A percentile compares a stretch with the other conserved stretches of the same genome.
These are phyloP conservation scores for Stichodactyla mertensii DNA, from an alignment of 64 coral and sea anemone species.

Conservation along the genomic window DNA sequence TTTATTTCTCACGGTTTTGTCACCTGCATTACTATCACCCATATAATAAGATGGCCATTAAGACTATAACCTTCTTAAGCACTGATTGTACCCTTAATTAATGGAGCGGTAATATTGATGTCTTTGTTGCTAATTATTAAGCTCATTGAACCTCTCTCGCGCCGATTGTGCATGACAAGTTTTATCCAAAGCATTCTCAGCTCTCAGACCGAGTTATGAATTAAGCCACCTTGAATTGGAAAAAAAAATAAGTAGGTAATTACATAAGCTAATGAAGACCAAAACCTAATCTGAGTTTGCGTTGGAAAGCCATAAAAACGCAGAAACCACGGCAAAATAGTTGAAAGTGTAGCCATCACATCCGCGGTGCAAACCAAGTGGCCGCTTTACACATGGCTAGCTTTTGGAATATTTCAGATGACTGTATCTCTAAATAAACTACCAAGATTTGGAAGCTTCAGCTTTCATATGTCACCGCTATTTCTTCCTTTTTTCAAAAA, in stretches of 20 bases:
- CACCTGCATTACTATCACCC: neutral
- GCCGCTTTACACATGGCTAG: neutral
- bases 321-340: neutral
- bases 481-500: neutral
- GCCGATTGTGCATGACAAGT: slow-evolving; percentile 11
- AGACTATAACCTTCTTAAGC: slow-evolving; percentile 21
- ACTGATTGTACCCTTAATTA: slow-evolving; percentile 27
- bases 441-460: neutral
- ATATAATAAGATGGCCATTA: slow-evolving; percentile 21
- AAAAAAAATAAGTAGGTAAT: neutral
- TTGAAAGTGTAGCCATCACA: slow-evolving; percentile 12
- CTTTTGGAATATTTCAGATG: neutral
- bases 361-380: neutral
- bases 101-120: slow-evolving; percentile 24
- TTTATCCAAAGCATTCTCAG: neutral
- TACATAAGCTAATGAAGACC: neutral
- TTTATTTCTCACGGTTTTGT: slow-evolving; percentile 31
- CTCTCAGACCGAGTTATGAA: neutral
- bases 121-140: slow-evolving; percentile 18
- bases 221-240: too few species aligned
- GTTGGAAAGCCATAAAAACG: neutral
- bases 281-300: neutral
- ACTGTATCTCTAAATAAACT: neutral
- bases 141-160: neutral
- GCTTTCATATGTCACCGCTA: neutral